These are phyloP conservation scores for Nowickia ferox DNA, from an alignment of 2,888 invertebrate species.

Conservation along the genomic window DNA sequence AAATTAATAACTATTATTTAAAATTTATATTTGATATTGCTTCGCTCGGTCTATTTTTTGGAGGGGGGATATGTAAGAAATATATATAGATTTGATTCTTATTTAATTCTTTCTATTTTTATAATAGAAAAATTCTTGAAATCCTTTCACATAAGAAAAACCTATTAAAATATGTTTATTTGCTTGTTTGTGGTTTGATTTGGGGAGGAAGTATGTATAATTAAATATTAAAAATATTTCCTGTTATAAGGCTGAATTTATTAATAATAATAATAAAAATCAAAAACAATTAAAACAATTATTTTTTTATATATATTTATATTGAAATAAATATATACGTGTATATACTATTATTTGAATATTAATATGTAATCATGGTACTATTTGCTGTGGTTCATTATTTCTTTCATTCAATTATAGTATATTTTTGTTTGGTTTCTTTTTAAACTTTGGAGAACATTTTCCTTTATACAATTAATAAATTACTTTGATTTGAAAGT, in stretches of 20 bases:
- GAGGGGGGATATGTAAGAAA: conserved; percentile 53
- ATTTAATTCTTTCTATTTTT: conserved; percentile 29
- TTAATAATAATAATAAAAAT: conserved; percentile 48
- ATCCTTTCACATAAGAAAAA: conserved; percentile 28
- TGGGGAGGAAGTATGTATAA: conserved; percentile 4
- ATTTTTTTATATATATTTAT: conserved; percentile 59
- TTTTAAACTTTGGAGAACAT: conserved; percentile 5
- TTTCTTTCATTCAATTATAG: conserved; percentile 41
- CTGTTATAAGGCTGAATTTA: conserved; percentile 67
- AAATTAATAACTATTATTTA: conserved; percentile 50
- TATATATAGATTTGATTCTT: conserved; percentile 51
- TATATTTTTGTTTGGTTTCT: conserved; percentile 27
- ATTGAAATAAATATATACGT: conserved; percentile 64
- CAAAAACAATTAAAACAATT: conserved; percentile 43
- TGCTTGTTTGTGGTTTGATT: conserved; percentile 5
- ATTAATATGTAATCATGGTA: conserved; percentile 69
- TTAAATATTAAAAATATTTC: conserved; percentile 66
- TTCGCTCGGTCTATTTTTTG: conserved; percentile 51
- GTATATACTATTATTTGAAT: conserved; percentile 51
- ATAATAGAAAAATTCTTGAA: conserved; percentile 27
- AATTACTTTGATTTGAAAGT: conserved; percentile 47
- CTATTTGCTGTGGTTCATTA: conserved; percentile 71
- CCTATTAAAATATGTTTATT: conserved; percentile 20
- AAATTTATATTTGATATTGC: conserved; percentile 53
- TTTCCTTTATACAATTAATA: conserved; percentile 59